A percentile compares a stretch with the other conserved stretches of the same genome.
Evolutionary conservation across 2,888 invertebrate species (phyloP).

Genomic region (Tipula helvola): DNA sequence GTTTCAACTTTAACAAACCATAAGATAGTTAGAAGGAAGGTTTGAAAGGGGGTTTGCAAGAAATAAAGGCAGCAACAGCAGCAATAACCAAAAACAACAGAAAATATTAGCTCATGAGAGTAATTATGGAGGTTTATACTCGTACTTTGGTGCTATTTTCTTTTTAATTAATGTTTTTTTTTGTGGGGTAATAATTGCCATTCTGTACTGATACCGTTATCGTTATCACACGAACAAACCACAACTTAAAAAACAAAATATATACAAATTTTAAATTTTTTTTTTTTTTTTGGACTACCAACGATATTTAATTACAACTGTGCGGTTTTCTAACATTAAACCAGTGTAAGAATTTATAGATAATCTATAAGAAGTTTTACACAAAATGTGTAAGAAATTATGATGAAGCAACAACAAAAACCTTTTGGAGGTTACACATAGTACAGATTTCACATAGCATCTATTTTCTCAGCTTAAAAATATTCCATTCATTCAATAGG

Average conservation of each 20-base stretch:
- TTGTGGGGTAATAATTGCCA: background rate
- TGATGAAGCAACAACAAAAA: too few species aligned
- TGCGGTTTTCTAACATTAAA: background rate
- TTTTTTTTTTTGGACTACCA: background rate
- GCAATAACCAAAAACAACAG: background rate
- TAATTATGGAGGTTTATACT: background rate
- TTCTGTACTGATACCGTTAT: background rate
- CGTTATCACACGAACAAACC: background rate
- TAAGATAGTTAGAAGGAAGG: background rate
- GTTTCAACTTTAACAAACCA: background rate
- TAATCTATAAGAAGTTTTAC: background rate
- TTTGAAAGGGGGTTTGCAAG: background rate
- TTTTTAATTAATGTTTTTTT: background rate
- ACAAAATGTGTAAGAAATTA: background rate
- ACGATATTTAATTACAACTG: background rate
- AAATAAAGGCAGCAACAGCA: background rate
- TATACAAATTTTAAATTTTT: background rate
- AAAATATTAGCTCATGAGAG: background rate
- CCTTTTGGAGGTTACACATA: background rate
- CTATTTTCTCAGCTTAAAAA: too few species aligned
- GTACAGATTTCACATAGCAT: too few species aligned
- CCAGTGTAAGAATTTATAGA: background rate
- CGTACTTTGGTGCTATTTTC: background rate
- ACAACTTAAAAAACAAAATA: background rate
- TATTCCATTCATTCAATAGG: too few species aligned